These are phyloP conservation scores for Ypsolopha scabrella DNA, from an alignment of 2,888 invertebrate species.

Conservation along the genomic window DNA sequence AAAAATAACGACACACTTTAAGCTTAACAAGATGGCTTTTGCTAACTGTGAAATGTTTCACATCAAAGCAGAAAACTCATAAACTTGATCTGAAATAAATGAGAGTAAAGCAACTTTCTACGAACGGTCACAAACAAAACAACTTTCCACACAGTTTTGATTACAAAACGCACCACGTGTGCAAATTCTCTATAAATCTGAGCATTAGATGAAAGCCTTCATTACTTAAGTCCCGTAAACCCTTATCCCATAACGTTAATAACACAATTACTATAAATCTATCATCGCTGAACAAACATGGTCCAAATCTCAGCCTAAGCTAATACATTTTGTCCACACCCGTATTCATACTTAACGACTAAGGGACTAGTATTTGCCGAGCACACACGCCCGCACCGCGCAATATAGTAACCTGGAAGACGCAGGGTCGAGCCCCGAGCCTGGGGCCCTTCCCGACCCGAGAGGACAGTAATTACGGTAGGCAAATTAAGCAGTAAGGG, in stretches of 20 bases:
- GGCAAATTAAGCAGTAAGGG: slow-evolving; percentile 71
- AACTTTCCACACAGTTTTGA: slow-evolving; percentile 24
- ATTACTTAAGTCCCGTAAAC: slow-evolving; percentile 69
- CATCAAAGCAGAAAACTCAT: neutral
- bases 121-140: too few relatives aligned
- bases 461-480: slow-evolving; percentile 72
- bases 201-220: slow-evolving; percentile 64
- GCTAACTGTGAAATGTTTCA: neutral
- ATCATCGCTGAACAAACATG: slow-evolving; percentile 67
- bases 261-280: slow-evolving; percentile 72
- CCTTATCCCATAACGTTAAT: slow-evolving; percentile 71
- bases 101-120: slow-evolving; percentile 19
- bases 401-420: slow-evolving; percentile 63
- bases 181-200: slow-evolving; percentile 60
- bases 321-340: slow-evolving; percentile 70
- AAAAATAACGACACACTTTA: slow-evolving; percentile 26
- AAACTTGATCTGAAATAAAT: neutral
- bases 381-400: slow-evolving; percentile 66
- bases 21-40: slow-evolving; percentile 1
- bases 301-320: slow-evolving; percentile 70
- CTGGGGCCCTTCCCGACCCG: slow-evolving; percentile 60
- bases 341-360: slow-evolving; percentile 69
- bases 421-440: slow-evolving; percentile 45
- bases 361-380: slow-evolving; percentile 63
- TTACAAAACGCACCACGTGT: slow-evolving; percentile 45